Base-by-base conservation (phyloP, 2,888 invertebrate species). In the Muschampia plurimacula region DNA sequence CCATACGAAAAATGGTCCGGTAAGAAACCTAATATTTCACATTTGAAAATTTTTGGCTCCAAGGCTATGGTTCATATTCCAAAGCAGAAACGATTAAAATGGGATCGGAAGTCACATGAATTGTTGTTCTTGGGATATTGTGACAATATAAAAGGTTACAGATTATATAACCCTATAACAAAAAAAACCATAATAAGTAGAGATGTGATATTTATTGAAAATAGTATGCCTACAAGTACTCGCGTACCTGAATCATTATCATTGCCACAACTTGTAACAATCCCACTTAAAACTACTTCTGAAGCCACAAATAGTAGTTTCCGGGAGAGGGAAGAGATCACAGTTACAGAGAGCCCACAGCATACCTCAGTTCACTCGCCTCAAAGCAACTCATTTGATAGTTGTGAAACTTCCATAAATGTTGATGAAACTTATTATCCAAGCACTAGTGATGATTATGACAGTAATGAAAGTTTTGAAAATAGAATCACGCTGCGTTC, bases 31-130 rank as follows among this genome's bases (percentile, higher is more conserved):
- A 74, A 83, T 69, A n/a, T 90, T 8, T 67, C 74, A 59, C 77
- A 84, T 57, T 62, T 89, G 5, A 79, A 79, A 71, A 77, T 82
- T 10, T 90, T 91, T 82, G 89, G 87, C 15, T 77, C 77, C 9
- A 74, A 78, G 15, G 85, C 82, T 5, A 82, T 82, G 76, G 81
- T 80, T 10, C 84, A 87, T 75, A 75, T 86, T 59, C 84, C 87
- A 0, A 83, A 87, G 74, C 77, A 86, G 74, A 83, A 72, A 1
- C 32, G 60, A 1, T 62, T 52, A 74, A 83, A 66, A 88, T 89
- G 81, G 89, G 88, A 67, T 75, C 75, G 15, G 69, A 79, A 69
- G 83, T 78, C 81, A 46, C 66, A 74, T 22, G 72, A 78, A 68
- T 69, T 78, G 13, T 76, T 82, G 6, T 81, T 87, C 59, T 76